phyloP scores from a whole-genome alignment of 2,113 vertebrate species.

The Balaeniceps rex region DNA sequence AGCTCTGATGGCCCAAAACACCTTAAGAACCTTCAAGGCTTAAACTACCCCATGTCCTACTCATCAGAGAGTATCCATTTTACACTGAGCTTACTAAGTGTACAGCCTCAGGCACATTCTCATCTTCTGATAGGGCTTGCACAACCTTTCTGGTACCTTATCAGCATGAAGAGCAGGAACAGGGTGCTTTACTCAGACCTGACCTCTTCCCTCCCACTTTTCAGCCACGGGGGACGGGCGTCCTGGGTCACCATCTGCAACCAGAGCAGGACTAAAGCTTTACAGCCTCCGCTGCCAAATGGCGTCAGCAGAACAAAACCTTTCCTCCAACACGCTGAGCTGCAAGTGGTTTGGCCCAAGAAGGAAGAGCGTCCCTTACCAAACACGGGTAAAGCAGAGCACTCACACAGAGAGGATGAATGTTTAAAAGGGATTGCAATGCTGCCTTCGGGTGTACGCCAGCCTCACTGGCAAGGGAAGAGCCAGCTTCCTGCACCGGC shows the following conservation, averaged over 20 bases:
- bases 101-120: neutral
- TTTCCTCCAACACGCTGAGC: neutral
- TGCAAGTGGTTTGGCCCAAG: neutral
- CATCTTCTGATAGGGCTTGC: conserved; percentile 25
- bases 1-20: neutral
- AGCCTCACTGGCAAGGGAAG: neutral
- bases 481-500: neutral
- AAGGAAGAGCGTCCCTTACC: neutral
- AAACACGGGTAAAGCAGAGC: neutral
- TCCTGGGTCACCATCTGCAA: neutral
- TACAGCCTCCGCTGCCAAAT: neutral
- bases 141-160: conserved; percentile 4
- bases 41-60: neutral
- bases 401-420: accelerated
- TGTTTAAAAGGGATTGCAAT: neutral
- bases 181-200: conserved; percentile 14
- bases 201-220: neutral
- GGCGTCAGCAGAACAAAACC: neutral
- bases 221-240: accelerated
- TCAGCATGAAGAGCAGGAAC: neutral
- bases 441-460: neutral
- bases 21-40: neutral
- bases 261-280: neutral
- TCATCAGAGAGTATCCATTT: neutral
- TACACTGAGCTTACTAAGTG: neutral